Base-by-base conservation (phyloP, 2,797 vertebrate species). In the Geotrypetes seraphini region DNA sequence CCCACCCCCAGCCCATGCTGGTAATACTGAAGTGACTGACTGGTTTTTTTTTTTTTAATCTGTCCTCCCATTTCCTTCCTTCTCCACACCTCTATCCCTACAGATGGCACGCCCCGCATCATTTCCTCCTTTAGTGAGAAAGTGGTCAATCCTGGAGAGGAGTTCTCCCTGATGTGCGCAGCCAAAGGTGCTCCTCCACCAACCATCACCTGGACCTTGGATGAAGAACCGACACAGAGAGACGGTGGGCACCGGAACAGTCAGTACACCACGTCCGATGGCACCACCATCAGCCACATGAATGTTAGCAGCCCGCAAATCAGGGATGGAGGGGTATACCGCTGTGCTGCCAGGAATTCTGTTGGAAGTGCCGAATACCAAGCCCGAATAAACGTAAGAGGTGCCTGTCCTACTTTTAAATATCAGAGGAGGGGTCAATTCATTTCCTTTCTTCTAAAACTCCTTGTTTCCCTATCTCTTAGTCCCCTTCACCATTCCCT, bases 301-400 rank as follows among this genome's bases (percentile, higher is more conserved):
- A 97, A 98, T 44, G 85, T 98, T 63, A 96, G 85, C 21, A 74
- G 81, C 77, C 92, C 94, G 19, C 91, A 91, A 71, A 97, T 97
- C 69, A 86, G 86, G 35, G 91, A 69, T 7, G 94, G 95, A 60
- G 95, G 95, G 68, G 91, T 97, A 69, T 99, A 99, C 85, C 90
- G 95, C 66, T 99, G 95, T 83, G 84, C 88, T 18, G 95, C 95
- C 66, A 89, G 91, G 83, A 99, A 99, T 90, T 96, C 92, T 74
- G 94, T 95, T 78, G 95, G 95, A 88, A 89, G 91, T 73, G 92
- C 92, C 85, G 93, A 97, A 87, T 99, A 99, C 84, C 95, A 99
- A 96, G 95, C 94, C 90, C 93, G 93, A 96, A 97, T 99, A 97
- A 99, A 99, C 93, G 95, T 99, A 99, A 99, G 95, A 99, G 95